Conservation (phyloP, 1,140 invertebrate genomes). For the Tetramorium simillimum region DNA sequence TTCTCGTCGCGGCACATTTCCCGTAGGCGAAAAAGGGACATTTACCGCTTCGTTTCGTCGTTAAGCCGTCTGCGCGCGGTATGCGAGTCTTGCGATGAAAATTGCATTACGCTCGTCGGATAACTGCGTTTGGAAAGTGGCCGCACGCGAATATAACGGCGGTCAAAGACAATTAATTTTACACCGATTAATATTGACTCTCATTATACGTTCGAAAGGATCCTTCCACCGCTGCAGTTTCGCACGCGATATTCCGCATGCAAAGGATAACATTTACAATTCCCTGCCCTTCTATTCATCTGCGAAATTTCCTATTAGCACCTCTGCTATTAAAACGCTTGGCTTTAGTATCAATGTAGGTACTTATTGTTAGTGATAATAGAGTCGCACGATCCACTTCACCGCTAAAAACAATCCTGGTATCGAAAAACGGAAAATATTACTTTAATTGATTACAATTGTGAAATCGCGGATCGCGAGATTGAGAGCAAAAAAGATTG, state of each 20-base stretch:
- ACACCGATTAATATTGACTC: slow-evolving; percentile 49
- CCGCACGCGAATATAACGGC: neutral
- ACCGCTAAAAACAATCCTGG: neutral
- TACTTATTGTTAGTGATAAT: neutral
- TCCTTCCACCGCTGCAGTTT: neutral
- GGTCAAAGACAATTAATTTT: slow-evolving; percentile 33
- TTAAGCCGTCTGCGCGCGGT: slow-evolving; percentile 44
- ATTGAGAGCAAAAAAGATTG: neutral
- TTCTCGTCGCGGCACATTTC: slow-evolving; percentile 37
- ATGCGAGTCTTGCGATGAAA: slow-evolving; percentile 51
- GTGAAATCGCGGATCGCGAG: neutral
- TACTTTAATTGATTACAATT: neutral
- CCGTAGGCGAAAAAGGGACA: slow-evolving; percentile 45
- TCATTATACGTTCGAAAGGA: slow-evolving; percentile 9
- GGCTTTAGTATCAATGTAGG: neutral
- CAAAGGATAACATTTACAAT: slow-evolving; percentile 44
- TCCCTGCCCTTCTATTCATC: neutral
- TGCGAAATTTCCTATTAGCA: neutral
- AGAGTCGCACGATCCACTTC: neutral
- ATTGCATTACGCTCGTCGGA: slow-evolving; percentile 48
- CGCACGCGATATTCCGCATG: neutral
- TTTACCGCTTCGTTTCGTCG: slow-evolving; percentile 53
- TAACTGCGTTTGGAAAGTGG: slow-evolving; percentile 29
- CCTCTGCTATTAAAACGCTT: neutral
- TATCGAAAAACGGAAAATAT: neutral